Evolutionary conservation across 2,113 vertebrate species (phyloP).

Genomic region (Ochotona curzoniae): DNA sequence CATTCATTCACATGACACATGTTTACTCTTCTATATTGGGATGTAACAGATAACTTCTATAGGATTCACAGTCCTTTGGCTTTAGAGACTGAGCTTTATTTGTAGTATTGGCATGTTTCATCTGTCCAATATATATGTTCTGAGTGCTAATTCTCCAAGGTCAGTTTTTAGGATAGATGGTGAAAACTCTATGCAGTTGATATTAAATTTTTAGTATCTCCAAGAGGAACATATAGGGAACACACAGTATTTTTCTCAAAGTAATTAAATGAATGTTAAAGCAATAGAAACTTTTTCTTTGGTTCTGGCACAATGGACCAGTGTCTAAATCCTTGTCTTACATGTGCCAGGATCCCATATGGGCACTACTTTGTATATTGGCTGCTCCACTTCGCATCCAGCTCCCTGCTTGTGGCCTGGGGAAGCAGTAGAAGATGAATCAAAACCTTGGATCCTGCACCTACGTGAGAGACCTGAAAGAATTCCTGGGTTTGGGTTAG

Average conservation of each 20-base stretch:
- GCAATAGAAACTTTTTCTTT: too few species aligned
- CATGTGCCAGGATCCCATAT: too few species aligned
- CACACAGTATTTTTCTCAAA: neutral
- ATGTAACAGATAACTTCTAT: neutral
- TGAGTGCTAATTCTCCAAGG: neutral
- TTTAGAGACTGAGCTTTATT: neutral
- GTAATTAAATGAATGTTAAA: neutral
- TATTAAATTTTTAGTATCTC: conserved; percentile 18
- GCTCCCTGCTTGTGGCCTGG: too few species aligned
- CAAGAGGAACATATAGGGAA: neutral
- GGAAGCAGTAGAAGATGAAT: too few species aligned
- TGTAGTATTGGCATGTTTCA: neutral
- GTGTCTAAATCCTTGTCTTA: too few species aligned
- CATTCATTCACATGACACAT: neutral
- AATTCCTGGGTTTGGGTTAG: too few species aligned
- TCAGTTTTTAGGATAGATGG: neutral
- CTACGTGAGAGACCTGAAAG: too few species aligned
- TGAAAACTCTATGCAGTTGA: conserved; percentile 34
- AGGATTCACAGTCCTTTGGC: neutral
- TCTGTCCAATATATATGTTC: neutral
- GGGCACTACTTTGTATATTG: too few species aligned
- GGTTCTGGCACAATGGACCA: too few species aligned
- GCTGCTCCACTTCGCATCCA: too few species aligned
- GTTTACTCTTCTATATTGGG: neutral
- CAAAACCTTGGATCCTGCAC: too few species aligned